Base-by-base conservation (phyloP, 2,113 vertebrate species). In the Hippoglossus stenolepis region DNA sequence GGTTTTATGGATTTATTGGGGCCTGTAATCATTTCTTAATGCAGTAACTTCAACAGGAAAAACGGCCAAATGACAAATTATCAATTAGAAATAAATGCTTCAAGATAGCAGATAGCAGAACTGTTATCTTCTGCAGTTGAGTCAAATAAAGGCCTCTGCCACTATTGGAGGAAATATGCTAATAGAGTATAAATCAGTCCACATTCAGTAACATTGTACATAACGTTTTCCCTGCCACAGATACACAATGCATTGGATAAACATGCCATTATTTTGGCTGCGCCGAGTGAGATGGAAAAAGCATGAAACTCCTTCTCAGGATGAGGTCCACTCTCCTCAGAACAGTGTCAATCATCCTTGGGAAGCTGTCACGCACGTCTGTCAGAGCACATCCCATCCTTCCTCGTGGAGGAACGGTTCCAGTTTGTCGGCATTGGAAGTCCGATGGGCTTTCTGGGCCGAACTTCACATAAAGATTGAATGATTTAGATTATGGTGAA, bases 331-430 rank as follows among this genome's bases (percentile, higher is more conserved):
- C 35, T 26, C 24, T 58, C 67, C 31, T 71, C 23, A 60, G 14
- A 75, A 40, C 23, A 10, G 10, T 75, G 51, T 49, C 73, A 72
- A 8, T 59, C 69, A 43, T 70, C 53, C 28, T 38, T 20, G 57
- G 23, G 77, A n/a, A 38, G 51, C 57, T 57, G 68, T 73, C 73
- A 57, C 12, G 31, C 23, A 17, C 18, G 64, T 70, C 61, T 53
- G 72, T 79, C 79, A 63, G 15, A 70, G 71, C 66, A 64, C 2
- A 83, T 75, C 57, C 3, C 2, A 45, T 83, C 61, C 38, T 15
- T 15, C 57, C 62, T 5, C n/a, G 13, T 5, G 3, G 31, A 54
- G 23, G 17, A 26, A 43, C 14, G 23, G 26, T 38, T 63, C 35
- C 45, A 64, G 35, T 6, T 49, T 11, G 13, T 47, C 24, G 58